A percentile compares a stretch with the other conserved stretches of the same genome.
Conservation (phyloP, 2,113 vertebrate species). For the Lichenostomus cassidix region DNA sequence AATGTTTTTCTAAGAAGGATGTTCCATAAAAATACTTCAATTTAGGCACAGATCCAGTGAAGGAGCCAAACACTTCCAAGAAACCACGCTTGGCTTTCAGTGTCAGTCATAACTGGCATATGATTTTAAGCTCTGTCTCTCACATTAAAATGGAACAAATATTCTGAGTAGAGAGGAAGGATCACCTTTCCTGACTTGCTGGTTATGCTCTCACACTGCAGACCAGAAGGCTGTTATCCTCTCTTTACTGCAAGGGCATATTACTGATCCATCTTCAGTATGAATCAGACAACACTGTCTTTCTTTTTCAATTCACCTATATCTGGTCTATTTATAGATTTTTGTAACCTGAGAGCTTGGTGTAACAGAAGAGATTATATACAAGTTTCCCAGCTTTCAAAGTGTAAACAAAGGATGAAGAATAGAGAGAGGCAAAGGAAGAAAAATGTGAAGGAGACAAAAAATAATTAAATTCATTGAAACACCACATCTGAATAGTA, state of each 20-base stretch:
- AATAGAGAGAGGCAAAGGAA: not conserved
- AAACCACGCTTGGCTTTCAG: not conserved
- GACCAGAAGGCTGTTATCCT: not conserved
- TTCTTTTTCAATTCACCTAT: not conserved
- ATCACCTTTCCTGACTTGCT: not conserved
- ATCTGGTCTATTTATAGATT: not conserved
- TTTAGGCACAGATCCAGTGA: not conserved
- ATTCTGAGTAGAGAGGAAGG: not conserved
- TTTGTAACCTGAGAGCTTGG: not conserved
- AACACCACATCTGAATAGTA: not conserved
- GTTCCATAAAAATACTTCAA: not conserved
- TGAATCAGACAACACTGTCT: not conserved
- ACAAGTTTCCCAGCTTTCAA: not conserved
- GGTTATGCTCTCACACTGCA: not conserved
- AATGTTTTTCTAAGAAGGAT: not conserved
- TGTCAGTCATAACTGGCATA: rapidly evolving
- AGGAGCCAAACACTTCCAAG: not conserved
- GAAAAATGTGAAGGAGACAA: not conserved
- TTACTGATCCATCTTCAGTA: not conserved
- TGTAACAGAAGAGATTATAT: not conserved
- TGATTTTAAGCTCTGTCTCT: not conserved
- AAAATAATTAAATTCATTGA: not conserved
- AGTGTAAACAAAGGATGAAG: not conserved
- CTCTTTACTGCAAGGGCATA: not conserved
- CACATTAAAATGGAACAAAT: not conserved